A percentile compares a stretch with the other conserved stretches of the same genome.
Evolutionary conservation across 1,140 invertebrate genomes (phyloP).

Genomic region (Pogonus chalceus): DNA sequence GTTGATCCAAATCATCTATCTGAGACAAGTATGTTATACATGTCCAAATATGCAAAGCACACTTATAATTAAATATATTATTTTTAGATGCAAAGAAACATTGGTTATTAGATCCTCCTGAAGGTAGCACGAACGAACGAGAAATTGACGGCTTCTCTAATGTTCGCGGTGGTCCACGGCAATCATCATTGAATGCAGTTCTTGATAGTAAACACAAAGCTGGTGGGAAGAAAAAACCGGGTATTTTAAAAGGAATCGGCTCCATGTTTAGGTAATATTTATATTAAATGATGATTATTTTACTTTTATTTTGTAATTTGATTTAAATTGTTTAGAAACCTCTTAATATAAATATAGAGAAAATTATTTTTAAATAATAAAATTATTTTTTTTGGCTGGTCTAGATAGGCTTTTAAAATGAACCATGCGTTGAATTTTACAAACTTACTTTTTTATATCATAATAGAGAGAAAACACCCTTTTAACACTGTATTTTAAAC

Average conservation of each 20-base stretch:
- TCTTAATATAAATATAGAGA: too few relatives aligned
- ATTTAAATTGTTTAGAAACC: too few relatives aligned
- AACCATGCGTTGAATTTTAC: too few relatives aligned
- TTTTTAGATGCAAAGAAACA: slow-evolving; percentile 46
- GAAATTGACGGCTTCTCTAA: slow-evolving; percentile 53
- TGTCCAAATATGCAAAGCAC: too few relatives aligned
- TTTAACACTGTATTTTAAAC: too few relatives aligned
- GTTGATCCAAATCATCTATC: slow-evolving; percentile 35
- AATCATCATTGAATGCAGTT: slow-evolving; percentile 55
- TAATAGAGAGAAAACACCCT: too few relatives aligned
- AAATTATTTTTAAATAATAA: too few relatives aligned
- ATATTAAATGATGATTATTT: neutral
- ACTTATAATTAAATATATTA: slow-evolving; percentile 9
- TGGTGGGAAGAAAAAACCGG: slow-evolving; percentile 57
- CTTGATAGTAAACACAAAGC: slow-evolving; percentile 52
- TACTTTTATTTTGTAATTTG: neutral
- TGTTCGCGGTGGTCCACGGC: slow-evolving; percentile 50
- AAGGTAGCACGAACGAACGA: slow-evolving; percentile 38
- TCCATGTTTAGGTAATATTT: slow-evolving; percentile 59
- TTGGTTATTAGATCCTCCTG: slow-evolving; percentile 49
- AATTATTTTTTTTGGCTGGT: too few relatives aligned
- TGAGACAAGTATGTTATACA: slow-evolving; percentile 39
- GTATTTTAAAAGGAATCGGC: slow-evolving; percentile 65
- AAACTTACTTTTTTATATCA: too few relatives aligned
- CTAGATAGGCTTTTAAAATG: too few relatives aligned